A percentile compares a stretch with the other conserved stretches of the same genome.
These are phyloP conservation scores for Unio pictorum DNA, from an alignment of 2,888 invertebrate genomes.

Conservation along the genomic window DNA sequence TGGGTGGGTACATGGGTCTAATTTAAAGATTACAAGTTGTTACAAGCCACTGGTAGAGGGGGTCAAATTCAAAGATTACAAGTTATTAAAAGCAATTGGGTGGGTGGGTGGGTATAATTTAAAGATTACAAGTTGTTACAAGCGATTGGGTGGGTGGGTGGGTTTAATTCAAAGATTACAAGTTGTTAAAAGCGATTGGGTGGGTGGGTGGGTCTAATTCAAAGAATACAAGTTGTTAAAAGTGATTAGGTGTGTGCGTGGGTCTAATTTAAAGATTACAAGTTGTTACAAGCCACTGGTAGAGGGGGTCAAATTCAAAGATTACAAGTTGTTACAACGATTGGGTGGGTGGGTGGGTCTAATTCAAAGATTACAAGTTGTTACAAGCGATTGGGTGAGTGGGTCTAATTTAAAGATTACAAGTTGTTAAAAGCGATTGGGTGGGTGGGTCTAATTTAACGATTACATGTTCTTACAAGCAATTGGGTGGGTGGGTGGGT, in stretches of 20 bases:
- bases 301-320: not conserved
- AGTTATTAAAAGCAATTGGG: conserved; percentile 37
- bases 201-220: not conserved
- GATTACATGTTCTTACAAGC: not conserved
- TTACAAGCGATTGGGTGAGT: not conserved
- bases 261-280: too few species aligned
- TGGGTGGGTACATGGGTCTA: too few species aligned
- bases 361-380: too few species aligned
- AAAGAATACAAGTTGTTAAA: not conserved
- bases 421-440: conserved; percentile 38
- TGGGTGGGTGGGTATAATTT: not conserved
- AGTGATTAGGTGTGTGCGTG: conserved; percentile 46
- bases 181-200: conserved; percentile 22
- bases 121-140: not conserved
- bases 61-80: not conserved
- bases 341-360: too few species aligned
- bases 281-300: too few species aligned
- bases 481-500: not conserved
- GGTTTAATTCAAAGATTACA: not conserved
- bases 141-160: conserved; percentile 47
- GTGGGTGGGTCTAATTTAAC: conserved; percentile 13
- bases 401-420: not conserved
- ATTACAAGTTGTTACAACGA: not conserved
- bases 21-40: too few species aligned
- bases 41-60: too few species aligned